Conservation (phyloP, 2,797 vertebrate genomes). For the Enteromius afrohamiltoni region DNA sequence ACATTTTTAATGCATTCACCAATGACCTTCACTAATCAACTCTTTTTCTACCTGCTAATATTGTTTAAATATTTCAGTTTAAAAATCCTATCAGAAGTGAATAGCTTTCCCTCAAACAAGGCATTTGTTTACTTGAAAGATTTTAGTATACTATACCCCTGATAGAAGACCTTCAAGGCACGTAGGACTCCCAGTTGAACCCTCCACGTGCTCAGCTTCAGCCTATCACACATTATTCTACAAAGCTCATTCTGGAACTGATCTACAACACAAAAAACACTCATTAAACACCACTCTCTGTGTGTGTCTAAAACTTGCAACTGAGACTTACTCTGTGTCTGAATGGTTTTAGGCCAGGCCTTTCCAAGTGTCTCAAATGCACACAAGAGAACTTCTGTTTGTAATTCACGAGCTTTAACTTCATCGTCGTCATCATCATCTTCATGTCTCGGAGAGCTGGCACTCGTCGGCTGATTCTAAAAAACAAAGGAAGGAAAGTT, state of each 20-base stretch:
- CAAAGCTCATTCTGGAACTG: conserved; percentile 89
- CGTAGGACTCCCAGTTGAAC: conserved; percentile 93
- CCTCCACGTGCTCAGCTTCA: conserved; percentile 95
- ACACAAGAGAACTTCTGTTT: conserved; percentile 87
- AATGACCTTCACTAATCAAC: background rate
- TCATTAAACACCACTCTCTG: background rate
- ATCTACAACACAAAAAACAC: conserved; percentile 71
- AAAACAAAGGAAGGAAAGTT: background rate
- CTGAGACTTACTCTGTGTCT: conserved; percentile 84
- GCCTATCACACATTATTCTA: conserved; percentile 88
- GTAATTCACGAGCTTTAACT: conserved; percentile 84
- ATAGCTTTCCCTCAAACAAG: background rate
- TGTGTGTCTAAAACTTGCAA: background rate
- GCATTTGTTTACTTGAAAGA: no score
- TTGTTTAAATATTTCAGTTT: background rate
- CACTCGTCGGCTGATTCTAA: conserved; percentile 83
- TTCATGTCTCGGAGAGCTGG: conserved; percentile 60
- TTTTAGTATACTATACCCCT: conserved; percentile 78
- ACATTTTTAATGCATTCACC: background rate
- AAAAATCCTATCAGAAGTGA: background rate
- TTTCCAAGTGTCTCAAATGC: conserved; percentile 93
- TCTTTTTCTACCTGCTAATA: background rate
- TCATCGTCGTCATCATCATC: conserved; percentile 82
- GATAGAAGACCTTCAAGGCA: conserved; percentile 92
- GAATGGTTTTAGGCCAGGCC: conserved; percentile 85